Conservation (phyloP, 2,888 invertebrate genomes). For the Charanyca ferruginea region DNA sequence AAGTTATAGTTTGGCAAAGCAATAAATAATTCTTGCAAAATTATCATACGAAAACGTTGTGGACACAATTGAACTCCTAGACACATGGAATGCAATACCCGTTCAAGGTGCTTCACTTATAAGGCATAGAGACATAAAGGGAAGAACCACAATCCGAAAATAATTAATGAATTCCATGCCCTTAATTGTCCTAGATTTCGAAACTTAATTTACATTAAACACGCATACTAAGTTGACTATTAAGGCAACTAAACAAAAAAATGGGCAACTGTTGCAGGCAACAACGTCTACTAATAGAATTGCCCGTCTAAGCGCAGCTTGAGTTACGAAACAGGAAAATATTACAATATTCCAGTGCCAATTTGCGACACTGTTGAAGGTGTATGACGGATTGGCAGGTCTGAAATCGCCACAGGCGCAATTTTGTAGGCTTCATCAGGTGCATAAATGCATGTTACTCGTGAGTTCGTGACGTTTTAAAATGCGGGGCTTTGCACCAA, state of each 20-base stretch:
- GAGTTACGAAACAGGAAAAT: constrained; percentile 24
- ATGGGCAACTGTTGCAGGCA: neutral
- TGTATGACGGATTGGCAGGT: constrained; percentile 1
- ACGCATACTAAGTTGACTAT: neutral
- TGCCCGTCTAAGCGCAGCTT: no score
- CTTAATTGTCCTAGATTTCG: constrained; percentile 1
- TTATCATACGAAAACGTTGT: constrained; percentile 29
- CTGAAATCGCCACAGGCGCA: neutral
- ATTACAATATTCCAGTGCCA: constrained; percentile 30
- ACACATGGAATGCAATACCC: constrained; percentile 28
- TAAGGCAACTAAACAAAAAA: neutral
- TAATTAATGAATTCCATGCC: constrained; percentile 16
- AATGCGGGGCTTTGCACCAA: neutral
- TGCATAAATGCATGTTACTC: neutral
- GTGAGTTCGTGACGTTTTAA: neutral
- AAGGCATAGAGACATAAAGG: constrained; percentile 6
- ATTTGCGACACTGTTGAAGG: constrained; percentile 40
- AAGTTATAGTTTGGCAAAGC: constrained; percentile 16
- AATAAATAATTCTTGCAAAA: constrained; percentile 34
- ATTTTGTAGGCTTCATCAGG: constrained; percentile 7
- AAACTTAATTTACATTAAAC: neutral
- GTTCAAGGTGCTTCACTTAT: neutral
- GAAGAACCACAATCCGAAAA: constrained; percentile 9
- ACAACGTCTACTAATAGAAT: no score
- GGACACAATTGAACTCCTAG: constrained; percentile 39